phyloP scores from a whole-genome alignment of 1,140 invertebrate species.

The Lasaia peninsularis region DNA sequence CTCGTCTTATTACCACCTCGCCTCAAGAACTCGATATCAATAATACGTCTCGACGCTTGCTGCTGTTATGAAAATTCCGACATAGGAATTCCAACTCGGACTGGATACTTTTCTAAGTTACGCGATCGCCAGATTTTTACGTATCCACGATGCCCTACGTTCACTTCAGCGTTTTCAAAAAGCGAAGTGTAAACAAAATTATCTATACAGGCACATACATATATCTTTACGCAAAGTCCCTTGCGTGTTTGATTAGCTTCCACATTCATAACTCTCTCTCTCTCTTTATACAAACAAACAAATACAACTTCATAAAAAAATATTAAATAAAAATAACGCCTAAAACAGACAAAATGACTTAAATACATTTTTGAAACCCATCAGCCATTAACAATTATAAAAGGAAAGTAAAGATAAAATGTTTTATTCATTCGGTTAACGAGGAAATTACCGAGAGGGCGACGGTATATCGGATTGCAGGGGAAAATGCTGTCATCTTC shows the following conservation, averaged over 20 bases:
- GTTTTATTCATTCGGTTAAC: constrained; percentile 76
- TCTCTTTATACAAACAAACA: neutral
- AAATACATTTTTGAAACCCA: constrained; percentile 70
- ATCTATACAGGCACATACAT: no score
- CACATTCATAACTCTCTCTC: no score
- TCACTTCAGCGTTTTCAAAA: no score
- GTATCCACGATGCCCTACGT: constrained; percentile 58
- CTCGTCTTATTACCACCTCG: constrained; percentile 39
- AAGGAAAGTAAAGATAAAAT: constrained; percentile 75
- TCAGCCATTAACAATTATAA: constrained; percentile 75
- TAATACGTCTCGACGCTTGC: constrained; percentile 44
- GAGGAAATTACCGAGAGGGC: constrained; percentile 74
- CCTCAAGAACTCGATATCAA: constrained; percentile 52
- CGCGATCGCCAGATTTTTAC: constrained; percentile 66
- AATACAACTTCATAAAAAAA: neutral
- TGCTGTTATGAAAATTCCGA: constrained; percentile 71
- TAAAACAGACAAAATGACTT: constrained; percentile 39
- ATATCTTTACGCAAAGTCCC: no score
- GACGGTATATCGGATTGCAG: constrained; percentile 70
- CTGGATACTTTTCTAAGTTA: constrained; percentile 64
- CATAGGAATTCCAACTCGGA: constrained; percentile 61
- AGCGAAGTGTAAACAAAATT: no score
- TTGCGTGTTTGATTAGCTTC: no score
- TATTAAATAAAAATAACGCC: neutral
- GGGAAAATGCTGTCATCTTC: constrained; percentile 59